phyloP scores from a whole-genome alignment of 2,113 vertebrate genomes.

The Condylura cristata region DNA sequence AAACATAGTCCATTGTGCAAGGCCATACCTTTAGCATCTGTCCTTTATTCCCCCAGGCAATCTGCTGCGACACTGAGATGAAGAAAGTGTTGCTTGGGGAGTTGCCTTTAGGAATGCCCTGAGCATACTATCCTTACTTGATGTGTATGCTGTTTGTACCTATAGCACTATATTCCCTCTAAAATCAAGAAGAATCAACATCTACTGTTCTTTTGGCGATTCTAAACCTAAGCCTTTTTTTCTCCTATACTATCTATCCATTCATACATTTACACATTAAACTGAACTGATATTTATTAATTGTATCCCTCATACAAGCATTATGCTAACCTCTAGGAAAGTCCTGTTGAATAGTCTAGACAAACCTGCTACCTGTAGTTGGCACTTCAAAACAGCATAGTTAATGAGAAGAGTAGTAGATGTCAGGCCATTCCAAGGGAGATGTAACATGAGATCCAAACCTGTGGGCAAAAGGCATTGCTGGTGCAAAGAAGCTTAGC shows the following conservation, averaged over 20 bases:
- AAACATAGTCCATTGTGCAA: not conserved
- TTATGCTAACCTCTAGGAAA: not conserved
- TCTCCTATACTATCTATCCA: not conserved
- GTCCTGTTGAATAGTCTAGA: not conserved
- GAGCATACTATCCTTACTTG: not conserved
- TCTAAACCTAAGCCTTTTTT: not conserved
- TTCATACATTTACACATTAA: not conserved
- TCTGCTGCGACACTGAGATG: not conserved
- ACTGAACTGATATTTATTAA: not conserved
- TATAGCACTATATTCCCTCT: not conserved
- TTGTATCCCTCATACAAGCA: not conserved
- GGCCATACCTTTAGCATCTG: not conserved
- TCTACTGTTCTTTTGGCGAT: not conserved
- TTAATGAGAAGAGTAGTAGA: not conserved
- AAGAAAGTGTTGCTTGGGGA: slow-evolving; percentile 38
- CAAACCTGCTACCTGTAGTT: not conserved
- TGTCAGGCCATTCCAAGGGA: not conserved
- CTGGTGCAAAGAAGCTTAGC: not conserved
- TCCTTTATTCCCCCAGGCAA: not conserved
- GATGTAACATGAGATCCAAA: fast-evolving
- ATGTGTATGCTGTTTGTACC: not conserved
- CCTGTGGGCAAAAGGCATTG: not conserved
- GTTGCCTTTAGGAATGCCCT: not conserved
- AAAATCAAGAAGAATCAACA: not conserved
- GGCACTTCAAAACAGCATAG: not conserved